phyloP scores from a whole-genome alignment of 2,888 invertebrate species.

The Ophion ellenae region DNA sequence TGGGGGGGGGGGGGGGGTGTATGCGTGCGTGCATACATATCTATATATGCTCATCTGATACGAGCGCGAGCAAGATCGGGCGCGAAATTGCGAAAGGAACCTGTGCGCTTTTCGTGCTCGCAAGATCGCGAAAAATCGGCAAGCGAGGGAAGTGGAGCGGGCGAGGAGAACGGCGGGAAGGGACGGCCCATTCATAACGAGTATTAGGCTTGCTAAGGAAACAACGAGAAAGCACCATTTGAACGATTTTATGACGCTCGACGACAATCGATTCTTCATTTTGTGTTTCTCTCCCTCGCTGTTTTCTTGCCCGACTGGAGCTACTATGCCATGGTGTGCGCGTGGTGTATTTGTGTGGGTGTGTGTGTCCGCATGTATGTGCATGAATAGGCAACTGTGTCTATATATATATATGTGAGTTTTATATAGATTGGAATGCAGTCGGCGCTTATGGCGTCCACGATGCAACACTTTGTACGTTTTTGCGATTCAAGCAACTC shows the following conservation, averaged over 20 bases:
- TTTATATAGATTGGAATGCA: conserved; percentile 11
- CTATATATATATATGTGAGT: no score
- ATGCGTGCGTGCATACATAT: not conserved
- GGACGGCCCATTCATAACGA: conserved; percentile 72
- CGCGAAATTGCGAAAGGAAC: conserved; percentile 16
- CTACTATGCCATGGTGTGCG: conserved; percentile 1
- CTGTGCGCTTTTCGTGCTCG: not conserved
- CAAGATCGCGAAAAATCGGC: conserved; percentile 3
- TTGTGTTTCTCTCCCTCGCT: conserved; percentile 26
- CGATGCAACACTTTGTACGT: conserved; percentile 36
- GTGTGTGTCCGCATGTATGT: conserved; percentile 1
- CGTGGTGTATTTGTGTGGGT: no score
- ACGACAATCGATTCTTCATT: conserved; percentile 36
- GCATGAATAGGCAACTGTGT: conserved; percentile 26
- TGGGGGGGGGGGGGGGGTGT: conserved; percentile 21
- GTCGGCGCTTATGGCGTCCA: conserved; percentile 51
- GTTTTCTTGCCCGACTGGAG: conserved; percentile 17
- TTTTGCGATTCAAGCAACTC: conserved; percentile 25
- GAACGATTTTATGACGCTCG: conserved; percentile 44
- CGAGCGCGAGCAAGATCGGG: conserved; percentile 19
- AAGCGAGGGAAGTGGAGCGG: not conserved
- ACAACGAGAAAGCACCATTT: conserved; percentile 23
- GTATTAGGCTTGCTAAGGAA: conserved; percentile 30
- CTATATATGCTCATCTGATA: not conserved
- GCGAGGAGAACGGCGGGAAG: not conserved